Evolutionary conservation across 2,113 vertebrate genomes (phyloP).

Genomic region (Grammomys dolichurus): DNA sequence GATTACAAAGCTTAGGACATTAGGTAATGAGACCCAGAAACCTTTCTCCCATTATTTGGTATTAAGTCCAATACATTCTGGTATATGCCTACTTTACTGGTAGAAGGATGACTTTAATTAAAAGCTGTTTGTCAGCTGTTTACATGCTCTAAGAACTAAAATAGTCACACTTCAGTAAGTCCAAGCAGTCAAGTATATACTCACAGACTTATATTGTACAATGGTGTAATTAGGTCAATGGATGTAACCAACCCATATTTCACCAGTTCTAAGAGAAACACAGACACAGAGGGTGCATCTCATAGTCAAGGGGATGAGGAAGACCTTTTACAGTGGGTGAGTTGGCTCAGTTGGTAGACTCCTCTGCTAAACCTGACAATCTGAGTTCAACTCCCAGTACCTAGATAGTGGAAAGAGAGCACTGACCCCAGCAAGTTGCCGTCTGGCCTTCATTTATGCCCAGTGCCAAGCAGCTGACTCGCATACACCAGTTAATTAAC

Average conservation of each 20-base stretch:
- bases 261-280: constrained; percentile 25
- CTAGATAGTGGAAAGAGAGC: neutral
- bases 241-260: constrained; percentile 26
- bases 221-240: neutral
- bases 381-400: neutral
- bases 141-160: constrained; percentile 30
- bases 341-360: neutral
- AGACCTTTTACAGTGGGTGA: neutral
- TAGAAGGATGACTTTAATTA: constrained; percentile 41
- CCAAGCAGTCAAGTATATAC: neutral
- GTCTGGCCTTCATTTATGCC: neutral
- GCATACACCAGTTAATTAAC: neutral
- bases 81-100: neutral
- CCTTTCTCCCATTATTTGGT: constrained; percentile 49
- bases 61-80: constrained; percentile 3
- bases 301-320: neutral
- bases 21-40: neutral
- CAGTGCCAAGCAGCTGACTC: neutral
- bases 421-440: neutral
- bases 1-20: constrained; percentile 57
- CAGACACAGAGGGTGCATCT: neutral
- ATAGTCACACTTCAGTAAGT: constrained; percentile 1
- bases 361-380: neutral
- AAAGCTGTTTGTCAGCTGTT: constrained; percentile 31
- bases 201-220: neutral